Base-by-base conservation (phyloP, 2,797 vertebrate genomes). In the Enteromius treurensis region DNA sequence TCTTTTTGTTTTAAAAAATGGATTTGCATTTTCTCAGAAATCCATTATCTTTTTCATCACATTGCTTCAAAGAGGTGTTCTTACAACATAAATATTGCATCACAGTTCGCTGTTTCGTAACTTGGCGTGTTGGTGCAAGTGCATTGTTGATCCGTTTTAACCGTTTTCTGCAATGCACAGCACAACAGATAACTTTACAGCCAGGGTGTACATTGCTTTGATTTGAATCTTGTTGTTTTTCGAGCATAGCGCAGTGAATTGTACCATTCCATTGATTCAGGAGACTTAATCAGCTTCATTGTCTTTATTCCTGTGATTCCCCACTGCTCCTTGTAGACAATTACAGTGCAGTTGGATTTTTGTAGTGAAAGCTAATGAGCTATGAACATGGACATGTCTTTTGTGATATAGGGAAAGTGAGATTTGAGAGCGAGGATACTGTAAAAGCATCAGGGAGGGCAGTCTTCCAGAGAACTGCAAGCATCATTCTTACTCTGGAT, bases 291-390 rank as follows among this genome's bases (percentile, higher is more conserved):
- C 80, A 5, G 40, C 42, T 80, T 49, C 21, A 42, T 74, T 82
- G 80, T 67, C 60, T 42, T 67, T 19, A 26, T 75, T 4, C 23
- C n/a, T 40, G 26, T 40, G 60, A 11, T 62, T 65, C 29, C 42
- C 15, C 42, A 55, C 32, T 11, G 42, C 62, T 51, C 79, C 26
- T 45, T 55, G 34, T 64, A 40, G 26, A 53, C 49, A 21, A 88
- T 91, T 83, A 88, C 71, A 29, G 34, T 65, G 75, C 86, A 86
- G 88, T 84, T 82, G 84, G 89, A 89, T 82, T 40, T 90, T 89
- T 92, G 86, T 88, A 84, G 87, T 91, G 79, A 78, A 79, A 90
- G 87, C 88, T 92, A 91, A 93, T 92, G 87, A 92, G 88, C 84
- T 90, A 88, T 88, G 90, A 89, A 91, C 86, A 88, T 89, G 47